These are phyloP conservation scores for Euthynnus affinis DNA, from an alignment of 2,797 vertebrate genomes.

Conservation along the genomic window DNA sequence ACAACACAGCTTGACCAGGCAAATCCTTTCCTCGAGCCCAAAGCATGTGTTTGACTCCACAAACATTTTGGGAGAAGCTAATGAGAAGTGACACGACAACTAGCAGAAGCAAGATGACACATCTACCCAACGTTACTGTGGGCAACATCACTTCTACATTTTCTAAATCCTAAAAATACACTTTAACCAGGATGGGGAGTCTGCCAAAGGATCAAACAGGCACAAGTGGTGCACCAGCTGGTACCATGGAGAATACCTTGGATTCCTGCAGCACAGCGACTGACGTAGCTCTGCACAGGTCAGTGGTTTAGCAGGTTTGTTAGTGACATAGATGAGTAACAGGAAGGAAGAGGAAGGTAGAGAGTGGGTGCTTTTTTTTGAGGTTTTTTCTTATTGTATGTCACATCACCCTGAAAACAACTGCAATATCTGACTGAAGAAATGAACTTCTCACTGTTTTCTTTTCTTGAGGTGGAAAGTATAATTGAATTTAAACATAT, in stretches of 20 bases:
- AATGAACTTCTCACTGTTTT: not conserved
- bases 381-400: constrained; percentile 18
- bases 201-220: constrained; percentile 82
- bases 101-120: constrained; percentile 61
- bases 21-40: constrained; percentile 47
- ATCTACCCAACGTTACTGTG: constrained; percentile 61
- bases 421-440: constrained; percentile 8
- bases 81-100: constrained; percentile 61
- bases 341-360: constrained; percentile 48
- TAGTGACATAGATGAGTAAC: constrained; percentile 62
- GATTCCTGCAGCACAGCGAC: constrained; percentile 66
- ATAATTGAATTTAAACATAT: not conserved
- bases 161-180: constrained; percentile 78
- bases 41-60: constrained; percentile 26
- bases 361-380: constrained; percentile 47
- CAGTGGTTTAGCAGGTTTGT: constrained; percentile 69
- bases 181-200: constrained; percentile 67
- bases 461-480: constrained; percentile 1
- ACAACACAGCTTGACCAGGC: constrained; percentile 58
- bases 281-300: constrained; percentile 71
- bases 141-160: constrained; percentile 61
- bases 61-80: constrained; percentile 52
- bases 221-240: constrained; percentile 81
- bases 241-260: constrained; percentile 77
- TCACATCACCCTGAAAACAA: constrained; percentile 15